These are phyloP conservation scores for Koerneria pararmatus DNA, from an alignment of 2,888 invertebrate species.

Conservation along the genomic window DNA sequence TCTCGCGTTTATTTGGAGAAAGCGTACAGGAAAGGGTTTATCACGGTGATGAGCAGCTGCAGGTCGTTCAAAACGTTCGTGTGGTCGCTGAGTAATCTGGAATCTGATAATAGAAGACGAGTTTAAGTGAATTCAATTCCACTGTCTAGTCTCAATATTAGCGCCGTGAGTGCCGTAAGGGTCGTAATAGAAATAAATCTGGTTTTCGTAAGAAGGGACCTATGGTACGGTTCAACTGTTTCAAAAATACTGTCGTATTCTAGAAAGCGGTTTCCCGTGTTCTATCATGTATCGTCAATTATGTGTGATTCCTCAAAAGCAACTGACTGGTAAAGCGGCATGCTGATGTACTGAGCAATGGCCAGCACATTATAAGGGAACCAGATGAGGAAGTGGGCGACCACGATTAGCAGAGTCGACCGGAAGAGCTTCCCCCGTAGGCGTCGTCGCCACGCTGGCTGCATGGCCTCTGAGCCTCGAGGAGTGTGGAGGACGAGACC, in stretches of 20 bases:
- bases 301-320: no score
- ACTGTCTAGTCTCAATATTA: no score
- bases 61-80: slow-evolving; percentile 56
- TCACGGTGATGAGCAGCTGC: slow-evolving; percentile 55
- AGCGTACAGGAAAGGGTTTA: slow-evolving; percentile 58
- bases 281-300: no score
- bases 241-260: no score
- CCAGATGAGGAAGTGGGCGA: slow-evolving; percentile 56
- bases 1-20: slow-evolving; percentile 29
- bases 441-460: slow-evolving; percentile 20
- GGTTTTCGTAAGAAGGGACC: no score
- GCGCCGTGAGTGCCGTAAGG: no score
- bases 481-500: no score
- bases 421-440: slow-evolving; percentile 27
- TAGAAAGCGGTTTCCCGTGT: no score
- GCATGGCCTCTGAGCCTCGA: slow-evolving; percentile 11
- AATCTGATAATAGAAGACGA: slow-evolving; percentile 15
- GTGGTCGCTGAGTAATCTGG: slow-evolving; percentile 37
- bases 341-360: slow-evolving; percentile 46
- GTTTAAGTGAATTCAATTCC: no score
- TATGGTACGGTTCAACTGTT: no score
- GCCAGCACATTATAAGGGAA: slow-evolving; percentile 55
- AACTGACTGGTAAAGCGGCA: slow-evolving; percentile 34
- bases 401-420: slow-evolving; percentile 55
- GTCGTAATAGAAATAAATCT: no score